These are phyloP conservation scores for Tupaia tana DNA, from an alignment of 2,113 vertebrate species.

Conservation along the genomic window DNA sequence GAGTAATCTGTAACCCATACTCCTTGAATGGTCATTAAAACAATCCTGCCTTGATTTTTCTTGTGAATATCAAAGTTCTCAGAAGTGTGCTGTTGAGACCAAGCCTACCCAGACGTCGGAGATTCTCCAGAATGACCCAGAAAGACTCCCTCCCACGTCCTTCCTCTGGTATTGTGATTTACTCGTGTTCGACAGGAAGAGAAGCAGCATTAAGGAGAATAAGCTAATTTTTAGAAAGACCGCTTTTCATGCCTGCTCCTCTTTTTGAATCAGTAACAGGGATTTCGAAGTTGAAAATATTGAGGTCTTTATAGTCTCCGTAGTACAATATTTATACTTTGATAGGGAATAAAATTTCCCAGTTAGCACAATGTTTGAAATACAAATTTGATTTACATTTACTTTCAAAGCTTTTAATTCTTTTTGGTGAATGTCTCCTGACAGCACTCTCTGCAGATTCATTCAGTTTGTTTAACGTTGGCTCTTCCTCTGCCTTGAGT, in stretches of 20 bases:
- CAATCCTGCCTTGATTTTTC: slow-evolving; percentile 41
- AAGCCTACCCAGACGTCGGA: background rate
- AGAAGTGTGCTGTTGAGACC: background rate
- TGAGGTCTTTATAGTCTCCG: slow-evolving; percentile 62
- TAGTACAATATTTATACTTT: slow-evolving; percentile 75
- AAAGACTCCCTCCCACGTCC: background rate
- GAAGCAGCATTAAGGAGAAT: slow-evolving; percentile 21
- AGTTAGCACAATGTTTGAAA: slow-evolving; percentile 76
- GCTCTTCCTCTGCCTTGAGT: background rate
- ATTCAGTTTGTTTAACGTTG: slow-evolving; percentile 14
- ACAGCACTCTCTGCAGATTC: background rate
- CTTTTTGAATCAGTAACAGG: slow-evolving; percentile 61
- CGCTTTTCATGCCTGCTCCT: background rate
- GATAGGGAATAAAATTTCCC: slow-evolving; percentile 69
- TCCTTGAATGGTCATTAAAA: slow-evolving; percentile 38
- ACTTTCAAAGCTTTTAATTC: slow-evolving; percentile 74
- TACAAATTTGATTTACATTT: slow-evolving; percentile 76
- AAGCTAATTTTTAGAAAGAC: slow-evolving; percentile 68
- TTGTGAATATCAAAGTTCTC: slow-evolving; percentile 15
- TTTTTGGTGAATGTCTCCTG: slow-evolving; percentile 22
- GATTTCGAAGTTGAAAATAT: slow-evolving; percentile 72
- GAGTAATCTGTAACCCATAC: slow-evolving; percentile 46
- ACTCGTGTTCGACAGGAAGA: slow-evolving; percentile 56
- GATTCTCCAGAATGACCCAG: background rate
- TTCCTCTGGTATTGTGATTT: slow-evolving; percentile 53